Base-by-base conservation (phyloP, 2,888 invertebrate genomes). In the Timema podura region DNA sequence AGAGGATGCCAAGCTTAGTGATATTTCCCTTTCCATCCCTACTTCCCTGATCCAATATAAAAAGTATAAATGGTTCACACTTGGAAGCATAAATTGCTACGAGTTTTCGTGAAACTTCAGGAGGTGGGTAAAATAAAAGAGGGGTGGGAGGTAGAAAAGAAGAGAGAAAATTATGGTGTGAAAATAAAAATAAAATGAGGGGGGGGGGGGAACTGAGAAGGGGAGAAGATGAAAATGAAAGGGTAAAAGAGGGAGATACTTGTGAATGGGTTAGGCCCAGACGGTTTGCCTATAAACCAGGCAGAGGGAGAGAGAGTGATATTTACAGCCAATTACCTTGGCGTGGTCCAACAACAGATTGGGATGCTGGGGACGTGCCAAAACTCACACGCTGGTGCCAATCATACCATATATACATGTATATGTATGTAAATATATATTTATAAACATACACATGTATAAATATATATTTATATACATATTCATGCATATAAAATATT, bases 311-410 rank as follows among this genome's bases (percentile, higher is more conserved):
- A 45, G 49, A 65, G 68, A 67, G 61, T 70, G 68, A 72, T 72
- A 72, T 72, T 72, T 70, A 72, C 72, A 69, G 70, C 68, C 70
- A 72, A 70, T 70, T 72, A 72, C 72, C 30, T 30, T 30, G 30
- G 30, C 30, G 1, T 30, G 30, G 30, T 30, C 30, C 30, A 30
- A 68, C 70, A 70, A 64, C 70, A 71, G 70, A 70, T 70, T 72
- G 68, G 70, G 44, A 61, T 66, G 65, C 67, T 71, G 69, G 71
- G 65, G 45, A 69, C 68, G 69, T 71, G 68, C 69, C 71, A 71
- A 69, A 71, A 67, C 67, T 71, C 66, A 68, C 69, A 67, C 47
- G 49, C 70, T 54, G 16, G 64, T 70, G 70, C 67, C 70, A 67
- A 67, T 66, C 68, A 67, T 48, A 30, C 16, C 11, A 16, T 30